phyloP scores from a whole-genome alignment of 2,113 vertebrate genomes.

The Barnardius zonarius region DNA sequence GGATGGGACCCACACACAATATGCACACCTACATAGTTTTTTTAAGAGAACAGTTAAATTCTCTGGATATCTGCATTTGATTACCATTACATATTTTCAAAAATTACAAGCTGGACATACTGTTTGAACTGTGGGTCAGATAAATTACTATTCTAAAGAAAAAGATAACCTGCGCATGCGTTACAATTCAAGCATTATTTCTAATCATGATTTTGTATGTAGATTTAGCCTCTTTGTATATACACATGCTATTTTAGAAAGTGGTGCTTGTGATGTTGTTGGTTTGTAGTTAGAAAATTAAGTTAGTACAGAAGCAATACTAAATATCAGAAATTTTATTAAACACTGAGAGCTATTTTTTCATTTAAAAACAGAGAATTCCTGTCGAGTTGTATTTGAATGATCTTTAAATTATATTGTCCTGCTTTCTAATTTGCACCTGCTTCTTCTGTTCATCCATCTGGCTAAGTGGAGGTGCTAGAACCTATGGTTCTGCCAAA shows the following conservation, averaged over 20 bases:
- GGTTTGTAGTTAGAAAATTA: neutral
- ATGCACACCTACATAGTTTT: neutral
- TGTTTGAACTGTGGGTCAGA: neutral
- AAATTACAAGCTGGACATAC: neutral
- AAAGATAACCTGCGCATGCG: neutral
- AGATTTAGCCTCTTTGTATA: neutral
- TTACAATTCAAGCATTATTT: neutral
- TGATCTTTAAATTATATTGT: neutral
- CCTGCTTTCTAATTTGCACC: neutral
- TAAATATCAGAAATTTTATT: neutral
- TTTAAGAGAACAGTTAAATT: neutral
- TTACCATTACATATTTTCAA: neutral
- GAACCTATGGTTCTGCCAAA: constrained; percentile 1
- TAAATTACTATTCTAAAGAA: neutral
- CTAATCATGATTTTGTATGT: neutral
- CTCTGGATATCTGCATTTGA: neutral
- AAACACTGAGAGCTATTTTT: neutral
- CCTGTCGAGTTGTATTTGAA: neutral
- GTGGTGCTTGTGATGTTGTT: neutral
- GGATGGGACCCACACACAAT: neutral
- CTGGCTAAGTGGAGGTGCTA: neutral
- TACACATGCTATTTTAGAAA: neutral
- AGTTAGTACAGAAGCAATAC: neutral
- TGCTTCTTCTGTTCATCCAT: neutral
- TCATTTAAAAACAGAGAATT: neutral